Percentiles rank a stretch among this genome's conserved stretches.
phyloP scores from a whole-genome alignment of 2,888 invertebrate species.

The Anorthoa munda region DNA sequence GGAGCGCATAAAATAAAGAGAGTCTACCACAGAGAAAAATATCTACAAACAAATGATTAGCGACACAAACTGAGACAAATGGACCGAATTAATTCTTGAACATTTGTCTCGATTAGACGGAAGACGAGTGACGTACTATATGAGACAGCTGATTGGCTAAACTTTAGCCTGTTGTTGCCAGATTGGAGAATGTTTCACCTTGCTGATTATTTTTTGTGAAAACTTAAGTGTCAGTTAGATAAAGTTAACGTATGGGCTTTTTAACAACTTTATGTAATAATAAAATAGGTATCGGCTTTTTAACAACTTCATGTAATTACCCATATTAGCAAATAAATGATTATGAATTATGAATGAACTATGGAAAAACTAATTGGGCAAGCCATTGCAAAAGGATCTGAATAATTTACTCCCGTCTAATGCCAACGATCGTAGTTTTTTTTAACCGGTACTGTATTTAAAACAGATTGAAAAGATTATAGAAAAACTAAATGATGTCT shows the following conservation, averaged over 20 bases:
- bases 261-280: too few relatives aligned
- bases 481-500: background rate
- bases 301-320: too few relatives aligned
- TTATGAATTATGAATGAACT: too few relatives aligned
- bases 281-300: too few relatives aligned
- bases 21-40: too few relatives aligned
- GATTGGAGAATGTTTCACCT: conserved; percentile 17
- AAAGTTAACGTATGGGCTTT: background rate
- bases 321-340: too few relatives aligned
- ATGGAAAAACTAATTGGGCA: too few relatives aligned
- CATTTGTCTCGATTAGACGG: conserved; percentile 80
- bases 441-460: background rate
- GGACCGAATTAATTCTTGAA: conserved; percentile 72
- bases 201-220: background rate
- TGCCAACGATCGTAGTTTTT: background rate
- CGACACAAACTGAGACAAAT: conserved; percentile 81
- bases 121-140: conserved; percentile 44
- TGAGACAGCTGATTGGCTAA: conserved; percentile 55
- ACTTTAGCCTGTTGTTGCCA: conserved; percentile 16
- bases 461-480: background rate
- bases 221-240: background rate
- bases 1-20: conserved; percentile 51
- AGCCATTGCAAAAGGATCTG: background rate
- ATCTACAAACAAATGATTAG: conserved; percentile 72
- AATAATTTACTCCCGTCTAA: background rate